Percentiles rank a stretch among this genome's conserved stretches.
phyloP scores from a whole-genome alignment of 2,797 vertebrate genomes.

The Anguilla megastoma region DNA sequence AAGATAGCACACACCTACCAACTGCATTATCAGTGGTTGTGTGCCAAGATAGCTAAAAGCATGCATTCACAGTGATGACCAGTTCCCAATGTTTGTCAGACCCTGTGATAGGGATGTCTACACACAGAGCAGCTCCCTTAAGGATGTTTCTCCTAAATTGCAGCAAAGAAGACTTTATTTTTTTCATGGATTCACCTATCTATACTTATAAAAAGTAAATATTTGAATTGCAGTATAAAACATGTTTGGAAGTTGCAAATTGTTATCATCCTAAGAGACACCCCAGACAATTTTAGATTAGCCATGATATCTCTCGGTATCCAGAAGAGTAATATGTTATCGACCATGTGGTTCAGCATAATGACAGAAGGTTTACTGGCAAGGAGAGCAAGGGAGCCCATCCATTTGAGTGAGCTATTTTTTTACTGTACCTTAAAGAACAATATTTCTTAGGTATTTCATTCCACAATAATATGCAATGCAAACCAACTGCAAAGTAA shows the following conservation, averaged over 20 bases:
- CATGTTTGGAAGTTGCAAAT: background rate
- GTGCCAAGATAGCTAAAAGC: background rate
- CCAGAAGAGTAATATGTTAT: background rate
- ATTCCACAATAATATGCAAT: background rate
- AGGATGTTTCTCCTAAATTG: background rate
- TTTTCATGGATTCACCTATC: background rate
- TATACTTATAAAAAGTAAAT: conserved; percentile 3
- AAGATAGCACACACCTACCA: background rate
- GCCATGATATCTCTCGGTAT: background rate
- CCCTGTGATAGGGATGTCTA: background rate
- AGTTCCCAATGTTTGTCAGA: background rate
- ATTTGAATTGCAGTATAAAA: background rate
- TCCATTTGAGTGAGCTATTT: background rate
- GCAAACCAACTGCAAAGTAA: background rate
- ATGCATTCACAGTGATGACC: background rate
- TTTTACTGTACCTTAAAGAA: background rate
- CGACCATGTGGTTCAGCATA: background rate
- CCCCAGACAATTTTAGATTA: background rate
- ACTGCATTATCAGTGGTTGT: background rate
- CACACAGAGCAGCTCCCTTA: background rate
- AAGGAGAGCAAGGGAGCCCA: background rate
- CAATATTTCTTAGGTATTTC: background rate
- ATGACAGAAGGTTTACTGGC: background rate
- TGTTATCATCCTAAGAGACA: background rate
- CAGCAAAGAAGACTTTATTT: background rate